These are phyloP conservation scores for Polymixis flavicincta DNA, from an alignment of 2,888 invertebrate species.

Conservation along the genomic window DNA sequence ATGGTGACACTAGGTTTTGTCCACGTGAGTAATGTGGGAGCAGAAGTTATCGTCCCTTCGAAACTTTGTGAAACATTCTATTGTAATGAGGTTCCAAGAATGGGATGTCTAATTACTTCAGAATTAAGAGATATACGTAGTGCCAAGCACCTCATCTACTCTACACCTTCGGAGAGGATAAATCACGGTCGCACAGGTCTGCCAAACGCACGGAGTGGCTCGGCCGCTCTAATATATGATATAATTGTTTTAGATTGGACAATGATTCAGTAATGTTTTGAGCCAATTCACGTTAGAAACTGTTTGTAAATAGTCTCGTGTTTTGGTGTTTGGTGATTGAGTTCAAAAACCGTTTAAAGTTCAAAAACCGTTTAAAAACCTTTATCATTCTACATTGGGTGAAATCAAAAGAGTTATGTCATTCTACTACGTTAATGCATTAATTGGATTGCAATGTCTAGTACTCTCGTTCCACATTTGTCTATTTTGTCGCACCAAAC, in stretches of 20 bases:
- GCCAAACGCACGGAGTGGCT: constrained; percentile 53
- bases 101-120: constrained; percentile 55
- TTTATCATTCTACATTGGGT: constrained; percentile 7
- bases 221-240: constrained; percentile 43
- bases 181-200: constrained; percentile 56
- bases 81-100: constrained; percentile 31
- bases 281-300: constrained; percentile 35
- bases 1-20: constrained; percentile 40
- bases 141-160: constrained; percentile 62
- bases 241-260: constrained; percentile 61
- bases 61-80: constrained; percentile 30
- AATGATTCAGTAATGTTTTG: constrained; percentile 56
- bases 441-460: neutral
- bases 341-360: neutral
- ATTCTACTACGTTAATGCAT: neutral
- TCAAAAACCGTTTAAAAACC: neutral
- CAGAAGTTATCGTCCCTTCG: constrained; percentile 35
- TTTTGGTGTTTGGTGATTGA: constrained; percentile 8
- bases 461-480: neutral
- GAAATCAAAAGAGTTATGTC: neutral
- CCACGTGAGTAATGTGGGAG: constrained; percentile 28
- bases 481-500: constrained; percentile 11
- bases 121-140: constrained; percentile 50
- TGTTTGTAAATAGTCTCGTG: constrained; percentile 43
- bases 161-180: constrained; percentile 62